A percentile compares a stretch with the other conserved stretches of the same genome.
These are phyloP conservation scores for Orussus abietinus DNA, from an alignment of 1,140 invertebrate species.

Conservation along the genomic window DNA sequence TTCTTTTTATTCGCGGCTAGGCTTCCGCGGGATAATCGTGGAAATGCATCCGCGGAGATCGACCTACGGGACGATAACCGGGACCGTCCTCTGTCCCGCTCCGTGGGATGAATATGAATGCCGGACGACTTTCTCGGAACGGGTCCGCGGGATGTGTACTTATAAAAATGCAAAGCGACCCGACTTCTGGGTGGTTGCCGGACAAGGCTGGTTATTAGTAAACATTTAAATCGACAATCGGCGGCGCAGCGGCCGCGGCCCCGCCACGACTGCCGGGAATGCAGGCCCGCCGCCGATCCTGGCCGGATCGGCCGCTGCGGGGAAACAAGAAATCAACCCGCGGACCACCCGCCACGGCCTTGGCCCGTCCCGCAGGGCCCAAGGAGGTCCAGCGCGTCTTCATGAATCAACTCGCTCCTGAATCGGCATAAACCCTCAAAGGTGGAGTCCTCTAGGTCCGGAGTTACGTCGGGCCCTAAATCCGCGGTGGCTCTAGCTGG, in stretches of 20 bases:
- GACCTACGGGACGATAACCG: constrained; percentile 19
- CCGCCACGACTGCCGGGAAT: constrained; percentile 15
- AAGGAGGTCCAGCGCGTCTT: constrained; percentile 53
- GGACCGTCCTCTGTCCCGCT: constrained; percentile 7
- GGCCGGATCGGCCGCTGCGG: constrained; percentile 32
- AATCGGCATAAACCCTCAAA: constrained; percentile 51
- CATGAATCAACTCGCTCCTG: constrained; percentile 54
- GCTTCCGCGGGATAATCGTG: constrained; percentile 14
- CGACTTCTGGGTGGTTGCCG: constrained; percentile 53
- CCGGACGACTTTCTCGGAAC: no score
- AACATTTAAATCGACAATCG: constrained; percentile 56
- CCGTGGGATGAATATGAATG: constrained; percentile 44
- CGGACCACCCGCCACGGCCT: constrained; percentile 52
- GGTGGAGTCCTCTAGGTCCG: constrained; percentile 26
- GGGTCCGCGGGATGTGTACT: constrained; percentile 38
- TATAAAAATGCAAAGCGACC: constrained; percentile 54
- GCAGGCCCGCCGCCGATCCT: constrained; percentile 13
- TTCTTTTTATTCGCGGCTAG: no score
- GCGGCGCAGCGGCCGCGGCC: constrained; percentile 1
- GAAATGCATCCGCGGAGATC: constrained; percentile 18
- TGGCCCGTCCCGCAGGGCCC: constrained; percentile 44
- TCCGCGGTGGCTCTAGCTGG: no score
- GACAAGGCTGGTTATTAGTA: constrained; percentile 55
- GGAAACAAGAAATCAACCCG: constrained; percentile 55
- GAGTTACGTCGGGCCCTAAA: constrained; percentile 38